Base-by-base conservation (phyloP, 2,113 vertebrate species). In the Brachionichthys hirsutus region DNA sequence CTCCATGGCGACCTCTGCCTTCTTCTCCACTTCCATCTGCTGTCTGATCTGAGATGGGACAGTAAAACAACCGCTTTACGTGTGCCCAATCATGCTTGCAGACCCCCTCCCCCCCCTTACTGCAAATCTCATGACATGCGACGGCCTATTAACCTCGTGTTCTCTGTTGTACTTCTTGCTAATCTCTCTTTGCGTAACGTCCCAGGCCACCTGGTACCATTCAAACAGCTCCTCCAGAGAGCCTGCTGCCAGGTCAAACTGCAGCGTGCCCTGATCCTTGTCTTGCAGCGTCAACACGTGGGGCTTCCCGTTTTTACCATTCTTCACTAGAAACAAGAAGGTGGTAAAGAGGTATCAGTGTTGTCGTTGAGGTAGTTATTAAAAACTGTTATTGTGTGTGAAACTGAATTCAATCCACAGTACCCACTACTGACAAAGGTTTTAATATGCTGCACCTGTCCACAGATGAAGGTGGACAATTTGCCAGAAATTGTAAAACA, bases 1-100 rank as follows among this genome's bases (percentile, higher is more conserved):
- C 83, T 99, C 96, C 44, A 93, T 95, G 74, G 96, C 95, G 55
- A 98, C 96, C 22, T 92, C 91, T 7, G 93, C 93, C 70, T 92
- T 94, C 87, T 89, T 94, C 88, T 97, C 95, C 86, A 92, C 94
- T 72, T 94, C 92, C 49, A 78, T 93, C 80, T 93, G 91, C 81
- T 91, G 88, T 70, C 73, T 92, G 73, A 92, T 92, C 96, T 98
- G 77, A 47, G 38, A 19, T 66, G 30, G 1, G 22, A 75, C 54
- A 64, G 11, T 67, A 66, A 59, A 54, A 38, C 45, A 52, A 20
- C 51, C 48, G 58, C 59, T 30, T 30, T 30, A 30, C 72, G 59
- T 75, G 68, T 55, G 18, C 15, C 46, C 22, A 35, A 13, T 58
- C 20, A 54, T 9, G 52, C 40, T 54, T 14, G 50, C 44, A 77